Percentiles rank a stretch among this genome's conserved stretches.
phyloP scores from a whole-genome alignment of 2,113 vertebrate genomes.

The Scolopax mira region DNA sequence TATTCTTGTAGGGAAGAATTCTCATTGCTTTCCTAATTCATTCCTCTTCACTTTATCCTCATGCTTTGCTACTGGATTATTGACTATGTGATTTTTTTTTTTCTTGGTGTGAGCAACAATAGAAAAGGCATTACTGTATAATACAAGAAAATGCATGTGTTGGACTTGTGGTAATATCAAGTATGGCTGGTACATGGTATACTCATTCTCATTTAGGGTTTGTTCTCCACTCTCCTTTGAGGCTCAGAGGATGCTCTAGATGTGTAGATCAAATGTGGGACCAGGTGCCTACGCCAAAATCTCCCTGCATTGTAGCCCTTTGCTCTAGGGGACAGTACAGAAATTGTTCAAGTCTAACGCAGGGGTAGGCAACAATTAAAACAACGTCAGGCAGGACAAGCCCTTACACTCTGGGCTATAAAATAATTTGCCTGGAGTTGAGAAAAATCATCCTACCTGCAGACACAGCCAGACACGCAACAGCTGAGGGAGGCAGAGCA shows the following conservation, averaged over 20 bases:
- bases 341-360: not conserved
- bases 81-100: slow-evolving; percentile 11
- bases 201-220: not conserved
- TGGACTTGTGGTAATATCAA: not conserved
- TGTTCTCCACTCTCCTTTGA: not conserved
- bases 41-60: not conserved
- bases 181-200: not conserved
- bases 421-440: not conserved
- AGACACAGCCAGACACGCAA: not conserved
- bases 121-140: not conserved
- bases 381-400: not conserved
- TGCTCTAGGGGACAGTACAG: not conserved
- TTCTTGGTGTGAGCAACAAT: not conserved
- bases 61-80: not conserved
- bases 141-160: not conserved
- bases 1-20: not conserved
- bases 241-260: not conserved
- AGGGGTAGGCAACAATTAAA: not conserved
- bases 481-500: rapidly evolving
- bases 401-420: not conserved
- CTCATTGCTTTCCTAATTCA: not conserved
- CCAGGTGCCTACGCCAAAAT: not conserved
- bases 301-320: not conserved
- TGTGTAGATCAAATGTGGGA: not conserved
- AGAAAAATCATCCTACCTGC: not conserved